Conservation (phyloP, 2,888 invertebrate species). For the Nymphalis polychloros region DNA sequence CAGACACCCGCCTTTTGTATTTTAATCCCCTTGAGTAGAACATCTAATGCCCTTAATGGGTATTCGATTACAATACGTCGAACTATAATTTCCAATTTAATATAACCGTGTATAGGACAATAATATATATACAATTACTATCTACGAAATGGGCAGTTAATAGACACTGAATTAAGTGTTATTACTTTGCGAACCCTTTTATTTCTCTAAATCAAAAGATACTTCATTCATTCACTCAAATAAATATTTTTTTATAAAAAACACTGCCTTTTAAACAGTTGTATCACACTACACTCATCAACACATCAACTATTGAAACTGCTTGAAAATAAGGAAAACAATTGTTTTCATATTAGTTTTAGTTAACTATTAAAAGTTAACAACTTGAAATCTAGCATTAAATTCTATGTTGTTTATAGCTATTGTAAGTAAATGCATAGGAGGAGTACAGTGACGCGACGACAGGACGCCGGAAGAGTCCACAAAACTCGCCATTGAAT, state of each 20-base stretch:
- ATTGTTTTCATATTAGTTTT: not conserved
- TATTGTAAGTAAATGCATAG: constrained; percentile 11
- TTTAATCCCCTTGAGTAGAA: constrained; percentile 57
- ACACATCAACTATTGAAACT: no score
- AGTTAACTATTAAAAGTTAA: not conserved
- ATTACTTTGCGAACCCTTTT: no score
- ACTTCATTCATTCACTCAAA: no score
- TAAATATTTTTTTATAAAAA: no score
- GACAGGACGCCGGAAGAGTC: constrained; percentile 53
- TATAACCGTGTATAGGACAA: not conserved
- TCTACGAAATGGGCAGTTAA: no score
- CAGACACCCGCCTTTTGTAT: constrained; percentile 40
- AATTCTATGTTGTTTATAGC: not conserved
- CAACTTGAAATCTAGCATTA: not conserved
- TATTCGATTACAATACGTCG: constrained; percentile 44
- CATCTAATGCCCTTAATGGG: constrained; percentile 38
- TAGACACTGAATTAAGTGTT: no score
- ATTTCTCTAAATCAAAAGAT: no score
- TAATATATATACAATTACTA: not conserved
- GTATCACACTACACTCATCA: no score
- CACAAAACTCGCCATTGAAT: constrained; percentile 48
- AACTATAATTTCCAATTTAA: constrained; percentile 23
- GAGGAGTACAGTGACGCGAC: constrained; percentile 33
- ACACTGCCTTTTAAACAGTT: no score
- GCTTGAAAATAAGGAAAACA: no score